Evolutionary conservation across 2,888 invertebrate species (phyloP), one percentile per base, ranked within the genome.

Genomic region (Conus canariensis): DNA sequence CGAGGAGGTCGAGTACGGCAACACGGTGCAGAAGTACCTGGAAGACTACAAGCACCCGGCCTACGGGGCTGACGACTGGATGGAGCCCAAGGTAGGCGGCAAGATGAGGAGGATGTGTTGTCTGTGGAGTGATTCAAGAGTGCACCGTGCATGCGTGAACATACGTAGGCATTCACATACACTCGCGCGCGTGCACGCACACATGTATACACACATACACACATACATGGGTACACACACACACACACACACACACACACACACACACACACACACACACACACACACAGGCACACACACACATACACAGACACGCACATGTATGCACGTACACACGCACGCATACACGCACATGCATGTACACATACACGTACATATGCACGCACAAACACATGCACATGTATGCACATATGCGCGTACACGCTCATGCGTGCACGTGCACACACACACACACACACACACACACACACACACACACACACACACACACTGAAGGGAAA

Each of bases 211-310:
- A 45, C 80, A 80, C 80, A 80, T 45, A 80, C 30, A 80, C 30
- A 80, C 80, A 80, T 45, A 45, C 45, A 45, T 45, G 45, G 45
- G 45, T 4, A 74, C 22, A 16, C 83, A 83, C 83, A 83, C 83
- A 83, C 19, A 83, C 83, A 74, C 74, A 74, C 74, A 74, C 74
- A 74, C 74, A 74, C 74, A 74, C 74, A 74, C 74, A 74, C 74
- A 74, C 74, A 74, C 74, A 74, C 74, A 74, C 74, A 74, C 74
- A 74, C 74, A 74, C 74, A 74, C 74, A 30, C 83, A 83, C 83
- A 25, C 83, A 83, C 83, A 83, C 58, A 83, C 30, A 64, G 14
- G 64, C 74, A 10, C 74, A 74, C 45, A 45, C 45, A 45, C 3
- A 45, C 45, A 45, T 4, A 45, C 45, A 45, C 45, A 45, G 3